phyloP scores from a whole-genome alignment of 2,113 vertebrate genomes.

The Pseudonaja textilis region DNA sequence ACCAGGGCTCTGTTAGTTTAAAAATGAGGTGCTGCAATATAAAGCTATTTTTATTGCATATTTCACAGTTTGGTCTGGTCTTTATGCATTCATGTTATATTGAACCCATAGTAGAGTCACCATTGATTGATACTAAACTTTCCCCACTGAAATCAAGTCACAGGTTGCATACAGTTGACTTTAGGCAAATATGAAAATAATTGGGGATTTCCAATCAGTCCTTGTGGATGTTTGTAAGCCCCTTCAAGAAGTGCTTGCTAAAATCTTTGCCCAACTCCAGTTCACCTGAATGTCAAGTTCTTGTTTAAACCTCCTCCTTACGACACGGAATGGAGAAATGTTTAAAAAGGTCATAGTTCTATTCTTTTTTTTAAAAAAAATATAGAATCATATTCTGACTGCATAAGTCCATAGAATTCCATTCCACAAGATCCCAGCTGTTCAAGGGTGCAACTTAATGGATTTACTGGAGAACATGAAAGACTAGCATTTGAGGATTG shows the following conservation, averaged over 20 bases:
- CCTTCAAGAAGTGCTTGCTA: not conserved
- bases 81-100: not conserved
- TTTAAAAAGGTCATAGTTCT: not conserved
- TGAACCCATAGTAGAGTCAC: not conserved
- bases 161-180: not conserved
- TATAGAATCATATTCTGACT: not conserved
- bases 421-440: not conserved
- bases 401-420: not conserved
- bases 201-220: not conserved
- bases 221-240: not conserved
- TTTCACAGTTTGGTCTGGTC: not conserved
- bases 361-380: not conserved
- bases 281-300: too few species aligned
- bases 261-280: not conserved
- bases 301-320: not conserved
- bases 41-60: not conserved
- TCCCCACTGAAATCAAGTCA: not conserved
- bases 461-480: not conserved
- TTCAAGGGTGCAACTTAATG: not conserved
- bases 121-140: not conserved
- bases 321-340: not conserved
- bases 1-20: not conserved
- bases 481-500: not conserved
- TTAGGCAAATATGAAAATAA: not conserved
- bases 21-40: not conserved